These are phyloP conservation scores for Dynastes maya DNA, from an alignment of 2,888 invertebrate species.

Conservation along the genomic window DNA sequence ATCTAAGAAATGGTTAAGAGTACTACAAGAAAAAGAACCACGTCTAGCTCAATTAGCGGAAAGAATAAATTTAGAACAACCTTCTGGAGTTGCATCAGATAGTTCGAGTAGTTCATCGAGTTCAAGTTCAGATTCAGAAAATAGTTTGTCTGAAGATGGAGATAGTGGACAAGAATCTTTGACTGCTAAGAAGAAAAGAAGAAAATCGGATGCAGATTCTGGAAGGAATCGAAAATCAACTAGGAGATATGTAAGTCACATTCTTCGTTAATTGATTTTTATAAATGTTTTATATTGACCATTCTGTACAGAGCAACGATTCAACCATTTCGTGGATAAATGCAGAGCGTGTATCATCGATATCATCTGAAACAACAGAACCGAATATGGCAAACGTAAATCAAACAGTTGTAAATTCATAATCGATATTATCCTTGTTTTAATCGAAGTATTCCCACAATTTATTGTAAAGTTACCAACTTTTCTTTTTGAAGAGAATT, in stretches of 20 bases:
- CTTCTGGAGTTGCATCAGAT: constrained; percentile 94
- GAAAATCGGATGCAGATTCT: constrained; percentile 72
- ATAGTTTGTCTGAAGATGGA: constrained; percentile 72
- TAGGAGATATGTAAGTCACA: constrained; percentile 61
- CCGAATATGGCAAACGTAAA: constrained; percentile 35
- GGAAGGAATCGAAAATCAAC: constrained; percentile 63
- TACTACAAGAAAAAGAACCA: constrained; percentile 78
- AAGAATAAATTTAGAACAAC: constrained; percentile 86
- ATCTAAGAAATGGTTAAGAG: constrained; percentile 90
- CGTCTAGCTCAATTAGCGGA: constrained; percentile 86
- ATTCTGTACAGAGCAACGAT: constrained; percentile 56
- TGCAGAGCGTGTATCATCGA: constrained; percentile 52
- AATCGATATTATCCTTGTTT: constrained; percentile 21
- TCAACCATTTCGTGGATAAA: constrained; percentile 53
- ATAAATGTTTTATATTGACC: not conserved
- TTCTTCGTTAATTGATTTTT: not conserved
- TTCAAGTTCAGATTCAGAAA: constrained; percentile 74
- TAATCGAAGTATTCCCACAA: not conserved
- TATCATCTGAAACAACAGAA: constrained; percentile 51
- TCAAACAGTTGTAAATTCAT: constrained; percentile 25
- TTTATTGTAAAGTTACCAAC: constrained; percentile 47
- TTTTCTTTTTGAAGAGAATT: constrained; percentile 5
- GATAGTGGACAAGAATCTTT: constrained; percentile 93
- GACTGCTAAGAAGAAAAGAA: constrained; percentile 87
- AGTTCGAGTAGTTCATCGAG: constrained; percentile 91